Evolutionary conservation across 2,888 invertebrate genomes (phyloP).

Genomic region (Protonemura montana): DNA sequence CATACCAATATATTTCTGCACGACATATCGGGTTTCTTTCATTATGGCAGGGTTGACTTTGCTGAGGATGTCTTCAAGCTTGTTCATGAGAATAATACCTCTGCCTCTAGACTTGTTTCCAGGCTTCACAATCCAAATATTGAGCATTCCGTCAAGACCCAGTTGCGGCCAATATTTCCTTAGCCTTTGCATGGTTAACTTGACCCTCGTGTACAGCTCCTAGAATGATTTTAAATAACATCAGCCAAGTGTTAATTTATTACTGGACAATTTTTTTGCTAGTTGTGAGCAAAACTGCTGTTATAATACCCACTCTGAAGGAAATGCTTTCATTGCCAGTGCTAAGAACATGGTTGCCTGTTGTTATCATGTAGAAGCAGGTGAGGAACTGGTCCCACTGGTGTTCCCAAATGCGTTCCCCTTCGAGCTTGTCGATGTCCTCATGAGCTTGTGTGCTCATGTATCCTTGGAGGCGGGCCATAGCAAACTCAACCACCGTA

Average conservation of each 20-base stretch:
- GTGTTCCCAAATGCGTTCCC: constrained; percentile 55
- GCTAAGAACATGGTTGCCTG: constrained; percentile 51
- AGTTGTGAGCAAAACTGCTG: too few relatives aligned
- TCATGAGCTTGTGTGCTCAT: constrained; percentile 77
- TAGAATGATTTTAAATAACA: constrained; percentile 39
- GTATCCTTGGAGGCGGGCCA: constrained; percentile 79
- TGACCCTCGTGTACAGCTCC: constrained; percentile 60
- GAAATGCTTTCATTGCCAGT: not conserved
- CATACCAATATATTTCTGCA: constrained; percentile 93
- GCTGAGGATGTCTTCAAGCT: constrained; percentile 82
- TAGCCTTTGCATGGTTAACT: constrained; percentile 71
- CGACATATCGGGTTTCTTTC: constrained; percentile 81
- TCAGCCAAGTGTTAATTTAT: too few relatives aligned
- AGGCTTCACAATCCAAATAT: constrained; percentile 95
- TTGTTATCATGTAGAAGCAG: constrained; percentile 53
- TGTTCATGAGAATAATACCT: constrained; percentile 87
- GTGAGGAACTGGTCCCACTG: constrained; percentile 85
- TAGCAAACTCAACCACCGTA: constrained; percentile 80
- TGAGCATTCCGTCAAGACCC: constrained; percentile 82
- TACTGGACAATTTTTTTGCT: too few relatives aligned
- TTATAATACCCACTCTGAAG: not conserved
- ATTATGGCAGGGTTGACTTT: constrained; percentile 70
- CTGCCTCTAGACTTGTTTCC: constrained; percentile 92
- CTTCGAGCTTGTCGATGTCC: constrained; percentile 62
- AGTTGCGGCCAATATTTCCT: constrained; percentile 81